Conservation (phyloP, 2,888 invertebrate species). For the Melieria omissa region DNA sequence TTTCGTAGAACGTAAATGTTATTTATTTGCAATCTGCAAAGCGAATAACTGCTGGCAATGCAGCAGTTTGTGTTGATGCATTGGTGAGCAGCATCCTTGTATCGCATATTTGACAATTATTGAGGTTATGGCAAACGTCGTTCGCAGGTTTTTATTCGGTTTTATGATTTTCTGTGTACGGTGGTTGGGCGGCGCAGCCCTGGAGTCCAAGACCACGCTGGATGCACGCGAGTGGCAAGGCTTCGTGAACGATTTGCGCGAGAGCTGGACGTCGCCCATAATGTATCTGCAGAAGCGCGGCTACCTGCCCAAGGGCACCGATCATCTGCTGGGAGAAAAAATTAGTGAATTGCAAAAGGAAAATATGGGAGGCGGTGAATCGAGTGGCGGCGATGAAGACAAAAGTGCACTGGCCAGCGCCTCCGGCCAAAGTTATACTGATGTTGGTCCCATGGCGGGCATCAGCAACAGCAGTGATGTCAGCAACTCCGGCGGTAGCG, state of each 20-base stretch:
- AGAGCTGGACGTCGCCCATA: conserved; percentile 43
- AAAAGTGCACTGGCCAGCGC: background rate
- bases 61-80: too few relatives aligned
- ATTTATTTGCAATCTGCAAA: too few relatives aligned
- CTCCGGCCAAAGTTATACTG: too few relatives aligned
- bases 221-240: conserved; percentile 16
- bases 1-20: too few relatives aligned
- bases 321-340: conserved; percentile 20
- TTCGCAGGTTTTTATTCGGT: conserved; percentile 5
- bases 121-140: too few relatives aligned
- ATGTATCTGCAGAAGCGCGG: conserved; percentile 41
- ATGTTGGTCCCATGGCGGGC: too few relatives aligned
- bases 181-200: background rate
- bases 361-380: background rate
- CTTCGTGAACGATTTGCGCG: conserved; percentile 34
- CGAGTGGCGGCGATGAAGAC: background rate
- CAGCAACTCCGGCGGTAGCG: too few relatives aligned
- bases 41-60: too few relatives aligned
- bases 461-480: too few relatives aligned
- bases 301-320: conserved; percentile 35
- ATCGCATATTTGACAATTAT: too few relatives aligned
- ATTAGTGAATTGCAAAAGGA: conserved; percentile 15
- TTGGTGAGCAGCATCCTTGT: too few relatives aligned
- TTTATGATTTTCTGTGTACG: conserved; percentile 4
- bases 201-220: background rate